These are phyloP conservation scores for Puma concolor DNA, from an alignment of 2,113 vertebrate species.

Conservation along the genomic window DNA sequence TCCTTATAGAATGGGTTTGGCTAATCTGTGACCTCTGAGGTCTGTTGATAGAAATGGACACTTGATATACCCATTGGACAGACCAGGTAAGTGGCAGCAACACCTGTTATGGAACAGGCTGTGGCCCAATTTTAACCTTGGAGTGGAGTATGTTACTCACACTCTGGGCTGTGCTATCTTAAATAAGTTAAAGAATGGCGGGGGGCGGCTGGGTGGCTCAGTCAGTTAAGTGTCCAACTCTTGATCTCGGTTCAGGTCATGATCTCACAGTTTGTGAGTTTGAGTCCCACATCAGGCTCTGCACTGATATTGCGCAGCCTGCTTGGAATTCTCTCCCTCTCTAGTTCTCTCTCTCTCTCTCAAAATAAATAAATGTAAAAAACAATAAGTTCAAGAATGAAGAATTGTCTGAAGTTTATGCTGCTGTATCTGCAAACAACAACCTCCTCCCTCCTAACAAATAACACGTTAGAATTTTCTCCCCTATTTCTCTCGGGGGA, in stretches of 20 bases:
- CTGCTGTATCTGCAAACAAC: background rate
- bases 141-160: background rate
- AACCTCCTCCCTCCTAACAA: background rate
- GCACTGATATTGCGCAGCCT: too few species aligned
- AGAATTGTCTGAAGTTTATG: slow-evolving; percentile 3
- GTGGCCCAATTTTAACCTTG: background rate
- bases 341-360: too few species aligned
- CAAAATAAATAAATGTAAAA: too few species aligned
- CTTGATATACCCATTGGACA: background rate
- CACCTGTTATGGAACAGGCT: background rate
- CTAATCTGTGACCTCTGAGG: background rate
- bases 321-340: too few species aligned
- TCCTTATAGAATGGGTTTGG: background rate
- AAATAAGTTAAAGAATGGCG: background rate
- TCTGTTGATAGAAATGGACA: background rate
- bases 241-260: too few species aligned
- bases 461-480: background rate
- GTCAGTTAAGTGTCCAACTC: too few species aligned
- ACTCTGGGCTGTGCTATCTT: background rate
- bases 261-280: too few species aligned
- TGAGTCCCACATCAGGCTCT: too few species aligned
- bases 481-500: background rate
- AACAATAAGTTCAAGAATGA: slow-evolving; percentile 6
- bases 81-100: background rate
- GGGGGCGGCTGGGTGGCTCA: too few species aligned